Conservation (phyloP, 2,113 vertebrate species). For the Elephas maximus region DNA sequence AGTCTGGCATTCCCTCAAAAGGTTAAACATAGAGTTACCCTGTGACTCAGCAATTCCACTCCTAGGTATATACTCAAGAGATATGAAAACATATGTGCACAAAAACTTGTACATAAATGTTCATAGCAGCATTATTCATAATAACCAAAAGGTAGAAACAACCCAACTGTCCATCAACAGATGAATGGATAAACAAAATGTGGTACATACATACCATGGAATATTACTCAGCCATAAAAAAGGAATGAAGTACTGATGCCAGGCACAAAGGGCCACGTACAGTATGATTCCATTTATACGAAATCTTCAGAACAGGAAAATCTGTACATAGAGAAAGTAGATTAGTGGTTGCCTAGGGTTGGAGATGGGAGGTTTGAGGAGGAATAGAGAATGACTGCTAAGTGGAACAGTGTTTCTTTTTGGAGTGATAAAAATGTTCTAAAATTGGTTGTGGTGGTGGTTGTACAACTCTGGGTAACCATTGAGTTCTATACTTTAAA, state of each 20-base stretch:
- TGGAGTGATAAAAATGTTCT: not conserved
- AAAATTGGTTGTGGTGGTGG: not conserved
- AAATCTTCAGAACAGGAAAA: not conserved
- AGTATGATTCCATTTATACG: not conserved
- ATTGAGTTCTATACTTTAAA: not conserved
- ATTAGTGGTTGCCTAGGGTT: not conserved
- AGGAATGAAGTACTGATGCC: not conserved
- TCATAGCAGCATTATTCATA: not conserved
- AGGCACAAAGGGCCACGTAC: fast-evolving
- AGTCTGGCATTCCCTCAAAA: not conserved
- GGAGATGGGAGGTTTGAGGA: not conserved
- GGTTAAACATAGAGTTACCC: not conserved
- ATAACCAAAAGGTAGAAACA: not conserved
- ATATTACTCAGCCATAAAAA: not conserved
- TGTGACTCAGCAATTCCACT: not conserved
- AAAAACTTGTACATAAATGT: not conserved
- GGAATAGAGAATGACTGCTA: not conserved
- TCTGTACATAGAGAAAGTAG: not conserved
- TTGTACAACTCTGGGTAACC: not conserved
- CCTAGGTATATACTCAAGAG: not conserved
- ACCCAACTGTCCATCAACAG: too few species aligned
- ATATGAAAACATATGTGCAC: not conserved
- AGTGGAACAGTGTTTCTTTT: not conserved
- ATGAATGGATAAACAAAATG: too few species aligned
- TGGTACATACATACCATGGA: too few species aligned